Percentiles rank a stretch among this genome's conserved stretches.
These are phyloP conservation scores for Bellardia bayeri DNA, from an alignment of 2,888 invertebrate species.

Conservation along the genomic window DNA sequence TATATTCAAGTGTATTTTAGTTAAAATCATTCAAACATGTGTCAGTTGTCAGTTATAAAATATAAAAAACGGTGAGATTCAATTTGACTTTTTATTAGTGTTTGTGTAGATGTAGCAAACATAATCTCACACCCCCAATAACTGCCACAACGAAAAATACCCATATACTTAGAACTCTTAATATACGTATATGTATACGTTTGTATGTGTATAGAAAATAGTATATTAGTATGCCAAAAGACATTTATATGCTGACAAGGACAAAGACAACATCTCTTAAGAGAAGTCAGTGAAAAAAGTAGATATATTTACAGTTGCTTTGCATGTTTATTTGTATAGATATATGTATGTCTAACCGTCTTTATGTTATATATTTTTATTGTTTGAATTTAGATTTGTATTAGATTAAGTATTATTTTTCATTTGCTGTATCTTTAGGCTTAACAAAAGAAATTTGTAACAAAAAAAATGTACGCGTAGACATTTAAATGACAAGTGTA, in stretches of 20 bases:
- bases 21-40: slow-evolving; percentile 69
- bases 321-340: background rate
- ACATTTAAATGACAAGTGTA: background rate
- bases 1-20: slow-evolving; percentile 33
- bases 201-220: slow-evolving; percentile 21
- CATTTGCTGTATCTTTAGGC: slow-evolving; percentile 6
- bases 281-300: background rate
- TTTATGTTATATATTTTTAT: slow-evolving; percentile 61
- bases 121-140: background rate
- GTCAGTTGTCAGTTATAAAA: slow-evolving; percentile 64
- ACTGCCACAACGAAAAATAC: background rate
- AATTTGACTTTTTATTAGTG: slow-evolving; percentile 65
- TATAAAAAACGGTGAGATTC: slow-evolving; percentile 59
- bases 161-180: background rate
- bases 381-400: slow-evolving; percentile 73
- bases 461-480: background rate
- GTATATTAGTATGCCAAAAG: slow-evolving; percentile 49
- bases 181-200: slow-evolving; percentile 8
- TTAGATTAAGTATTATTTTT: slow-evolving; percentile 73
- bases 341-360: slow-evolving; percentile 10
- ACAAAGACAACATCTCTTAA: slow-evolving; percentile 32
- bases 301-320: slow-evolving; percentile 5
- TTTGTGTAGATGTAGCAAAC: slow-evolving; percentile 11
- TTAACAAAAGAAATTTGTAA: background rate
- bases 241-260: slow-evolving; percentile 53